Conservation (phyloP, 2,113 vertebrate genomes). For the Silurus asotus region DNA sequence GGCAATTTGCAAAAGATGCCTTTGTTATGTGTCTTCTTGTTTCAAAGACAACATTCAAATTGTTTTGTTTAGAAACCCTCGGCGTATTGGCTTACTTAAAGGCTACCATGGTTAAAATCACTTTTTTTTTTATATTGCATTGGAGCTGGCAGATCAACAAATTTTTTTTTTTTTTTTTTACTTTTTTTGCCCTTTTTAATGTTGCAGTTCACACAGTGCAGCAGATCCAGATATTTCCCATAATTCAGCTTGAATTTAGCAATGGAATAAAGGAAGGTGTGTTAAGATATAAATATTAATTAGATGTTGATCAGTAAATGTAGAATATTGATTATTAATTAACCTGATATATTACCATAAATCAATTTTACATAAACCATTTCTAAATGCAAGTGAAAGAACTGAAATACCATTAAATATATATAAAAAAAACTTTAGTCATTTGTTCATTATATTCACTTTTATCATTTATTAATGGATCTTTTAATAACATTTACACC, state of each 20-base stretch:
- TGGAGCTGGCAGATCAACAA: constrained; percentile 46
- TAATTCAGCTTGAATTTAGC: neutral
- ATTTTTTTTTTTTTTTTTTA: constrained; percentile 29
- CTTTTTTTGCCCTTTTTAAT: neutral
- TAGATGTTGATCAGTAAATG: no score
- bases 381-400: no score
- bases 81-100: constrained; percentile 52
- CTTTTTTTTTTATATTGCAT: constrained; percentile 48
- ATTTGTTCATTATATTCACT: neutral
- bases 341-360: no score
- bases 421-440: no score
- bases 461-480: neutral
- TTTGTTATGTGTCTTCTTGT: constrained; percentile 59
- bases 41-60: constrained; percentile 63
- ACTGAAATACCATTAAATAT: no score
- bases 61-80: constrained; percentile 56
- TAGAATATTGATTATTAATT: no score
- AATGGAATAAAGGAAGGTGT: neutral
- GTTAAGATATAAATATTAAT: no score
- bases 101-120: constrained; percentile 51
- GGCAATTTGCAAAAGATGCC: constrained; percentile 52
- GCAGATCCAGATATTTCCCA: neutral
- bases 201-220: constrained; percentile 1
- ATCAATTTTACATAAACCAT: no score
- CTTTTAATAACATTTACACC: neutral